Conservation (phyloP, 2,797 vertebrate species). For the Poecilia gillii region DNA sequence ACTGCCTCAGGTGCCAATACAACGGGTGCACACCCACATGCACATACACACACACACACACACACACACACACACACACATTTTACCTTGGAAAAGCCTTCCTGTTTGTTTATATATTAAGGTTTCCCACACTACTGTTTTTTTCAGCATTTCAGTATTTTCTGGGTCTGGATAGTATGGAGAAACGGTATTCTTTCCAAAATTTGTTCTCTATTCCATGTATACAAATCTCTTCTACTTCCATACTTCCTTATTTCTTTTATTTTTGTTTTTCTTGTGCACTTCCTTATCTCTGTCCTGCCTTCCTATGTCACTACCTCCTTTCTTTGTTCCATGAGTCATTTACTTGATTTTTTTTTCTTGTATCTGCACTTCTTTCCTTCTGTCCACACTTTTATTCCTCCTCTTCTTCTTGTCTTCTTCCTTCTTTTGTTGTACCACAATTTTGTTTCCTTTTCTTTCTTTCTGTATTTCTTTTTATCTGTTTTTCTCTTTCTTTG, state of each 20-base stretch:
- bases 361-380: not conserved
- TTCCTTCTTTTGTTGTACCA: not conserved
- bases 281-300: not conserved
- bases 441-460: too few relatives aligned
- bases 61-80: too few relatives aligned
- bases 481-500: too few relatives aligned
- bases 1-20: conserved; percentile 85
- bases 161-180: not conserved
- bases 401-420: not conserved
- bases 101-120: not conserved
- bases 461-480: too few relatives aligned
- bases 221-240: not conserved
- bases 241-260: not conserved
- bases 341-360: not conserved
- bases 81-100: not conserved
- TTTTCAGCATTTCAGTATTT: not conserved
- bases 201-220: not conserved
- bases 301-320: not conserved
- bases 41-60: not conserved
- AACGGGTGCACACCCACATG: too few relatives aligned
- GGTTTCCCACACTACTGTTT: too few relatives aligned
- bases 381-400: too few relatives aligned
- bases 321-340: not conserved
- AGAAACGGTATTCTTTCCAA: not conserved
- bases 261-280: not conserved